phyloP scores from a whole-genome alignment of 2,113 vertebrate species.

The Polyodon spathula region DNA sequence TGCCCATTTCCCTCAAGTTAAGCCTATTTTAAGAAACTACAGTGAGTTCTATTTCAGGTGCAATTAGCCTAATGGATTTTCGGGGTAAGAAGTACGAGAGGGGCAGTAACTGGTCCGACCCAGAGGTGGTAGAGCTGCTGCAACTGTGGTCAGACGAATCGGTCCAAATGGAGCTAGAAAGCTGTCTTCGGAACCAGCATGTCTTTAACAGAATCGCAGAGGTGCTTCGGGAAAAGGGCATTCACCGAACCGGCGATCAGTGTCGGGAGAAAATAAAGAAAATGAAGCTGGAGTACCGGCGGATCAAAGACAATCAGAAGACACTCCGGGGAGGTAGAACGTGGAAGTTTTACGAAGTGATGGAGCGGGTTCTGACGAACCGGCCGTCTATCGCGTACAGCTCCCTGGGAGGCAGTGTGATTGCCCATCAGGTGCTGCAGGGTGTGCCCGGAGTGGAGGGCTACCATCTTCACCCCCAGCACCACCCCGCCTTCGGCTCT shows the following conservation, averaged over 20 bases:
- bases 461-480: constrained; percentile 38
- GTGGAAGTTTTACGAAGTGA: constrained; percentile 82
- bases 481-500: constrained; percentile 40
- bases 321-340: constrained; percentile 53
- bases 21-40: no score
- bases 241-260: constrained; percentile 71
- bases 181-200: constrained; percentile 75
- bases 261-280: constrained; percentile 87
- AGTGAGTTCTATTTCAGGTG: no score
- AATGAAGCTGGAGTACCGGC: constrained; percentile 83
- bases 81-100: constrained; percentile 71
- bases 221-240: constrained; percentile 67
- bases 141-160: constrained; percentile 77
- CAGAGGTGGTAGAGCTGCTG: constrained; percentile 76
- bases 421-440: constrained; percentile 62
- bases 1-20: no score
- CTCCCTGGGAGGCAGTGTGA: constrained; percentile 50
- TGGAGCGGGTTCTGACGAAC: constrained; percentile 75
- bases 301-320: constrained; percentile 76
- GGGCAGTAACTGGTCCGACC: constrained; percentile 81
- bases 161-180: constrained; percentile 74
- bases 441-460: constrained; percentile 37
- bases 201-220: constrained; percentile 79
- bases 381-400: constrained; percentile 62
- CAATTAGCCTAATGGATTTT: constrained; percentile 59